Evolutionary conservation across 2,797 vertebrate species (phyloP), one percentile per base, ranked within the genome.

Genomic region (Falco rusticolus): DNA sequence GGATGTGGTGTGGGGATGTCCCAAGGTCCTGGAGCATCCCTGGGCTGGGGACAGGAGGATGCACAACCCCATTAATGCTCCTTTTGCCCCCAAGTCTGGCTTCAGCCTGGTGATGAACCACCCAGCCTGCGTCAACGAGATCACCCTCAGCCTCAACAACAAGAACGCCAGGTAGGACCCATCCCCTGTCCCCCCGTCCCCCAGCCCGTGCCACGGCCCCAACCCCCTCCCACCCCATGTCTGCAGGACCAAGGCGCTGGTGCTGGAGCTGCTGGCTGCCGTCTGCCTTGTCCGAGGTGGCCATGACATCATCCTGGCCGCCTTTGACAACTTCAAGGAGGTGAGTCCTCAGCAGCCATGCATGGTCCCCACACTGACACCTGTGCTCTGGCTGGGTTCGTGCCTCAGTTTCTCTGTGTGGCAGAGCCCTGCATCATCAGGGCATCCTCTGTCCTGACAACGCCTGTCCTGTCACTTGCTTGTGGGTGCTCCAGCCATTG

Each of bases 21-120:
- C 41, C 66, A 7, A 31, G 43, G 25, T 53, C 47, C 29, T 3
- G 6, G 48, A 24, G 50, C 9, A 26, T 21, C 61, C 37, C 50
- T 33, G 16, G 64, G 47, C 16, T 43, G 70, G 37, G 60, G 45
- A 26, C 22, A 24, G 21, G 61, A 25, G 22, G 22, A 34, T 10
- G 3, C 14, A 3, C 0, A 1, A 19, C 13, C 8, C 53, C 79
- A 7, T 11, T 90, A 68, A 90, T 15, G 45, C 34, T 64, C 41
- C 19, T 53, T 96, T 39, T 54, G 20, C 43, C 53, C 92, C 48
- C 22, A 76, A 99, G 99, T 99, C 98, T 18, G 99, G 99, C 57
- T 99, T 99, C 97, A 99, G 98, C 98, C 98, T 99, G 91, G 99
- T 99, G 97, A 99, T 99, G 99, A 98, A 98, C 87, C 99, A 99